Conservation (phyloP, 1,140 invertebrate species). For the Cherax quadricarinatus region DNA sequence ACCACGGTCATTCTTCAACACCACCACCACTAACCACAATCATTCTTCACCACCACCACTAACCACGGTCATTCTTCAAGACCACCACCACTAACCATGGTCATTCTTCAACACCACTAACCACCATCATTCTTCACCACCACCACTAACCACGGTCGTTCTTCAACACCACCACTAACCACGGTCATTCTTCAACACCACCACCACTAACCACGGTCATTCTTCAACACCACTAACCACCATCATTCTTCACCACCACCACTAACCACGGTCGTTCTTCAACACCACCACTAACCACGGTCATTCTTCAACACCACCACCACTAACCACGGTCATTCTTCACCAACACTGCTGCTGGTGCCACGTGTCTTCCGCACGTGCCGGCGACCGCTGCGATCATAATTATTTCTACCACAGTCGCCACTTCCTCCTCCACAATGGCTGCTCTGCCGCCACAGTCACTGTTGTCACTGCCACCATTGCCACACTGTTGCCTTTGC, state of each 20-base stretch:
- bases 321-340: neutral
- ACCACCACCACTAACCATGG: neutral
- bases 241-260: neutral
- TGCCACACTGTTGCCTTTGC: neutral
- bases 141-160: neutral
- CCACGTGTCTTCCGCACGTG: neutral
- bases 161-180: neutral
- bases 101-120: neutral
- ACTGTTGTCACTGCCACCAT: neutral
- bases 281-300: neutral
- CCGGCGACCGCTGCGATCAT: neutral
- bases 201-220: neutral
- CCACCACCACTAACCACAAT: neutral
- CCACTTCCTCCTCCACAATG: neutral
- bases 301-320: neutral
- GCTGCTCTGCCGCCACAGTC: neutral
- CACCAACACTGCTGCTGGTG: neutral
- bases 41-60: neutral
- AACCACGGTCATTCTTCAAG: no score
- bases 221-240: neutral
- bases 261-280: neutral
- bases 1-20: neutral
- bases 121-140: neutral
- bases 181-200: neutral
- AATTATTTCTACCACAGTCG: neutral